Base-by-base conservation (phyloP, 2,113 vertebrate species). In the Charina bottae region DNA sequence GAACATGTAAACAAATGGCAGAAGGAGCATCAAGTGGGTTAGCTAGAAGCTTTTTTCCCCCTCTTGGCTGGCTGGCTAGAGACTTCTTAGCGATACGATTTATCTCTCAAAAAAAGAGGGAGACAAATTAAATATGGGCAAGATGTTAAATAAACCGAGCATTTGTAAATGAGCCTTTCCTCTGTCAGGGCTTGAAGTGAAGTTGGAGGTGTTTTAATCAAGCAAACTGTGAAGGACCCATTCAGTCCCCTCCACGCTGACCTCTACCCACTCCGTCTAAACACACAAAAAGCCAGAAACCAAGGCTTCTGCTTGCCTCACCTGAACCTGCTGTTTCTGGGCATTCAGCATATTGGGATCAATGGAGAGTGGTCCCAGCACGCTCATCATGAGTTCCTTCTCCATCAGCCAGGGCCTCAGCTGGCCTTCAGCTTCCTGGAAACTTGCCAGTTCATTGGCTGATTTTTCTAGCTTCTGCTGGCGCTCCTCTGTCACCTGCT, bases 311-410 rank as follows among this genome's bases (percentile, higher is more conserved):
- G 19, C 56, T 53, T 2, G 8, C 23, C 94, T 96, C 94, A 99
- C 99, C 99, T 99, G 99, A 21, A 98, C 99, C 97, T 99, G 99
- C 90, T 99, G 99, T 93, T 98, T 99, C 96, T 99, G 99, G 0
- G 99, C 99, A 6, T 96, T 99, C 92, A 99, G 98, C 99, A 99
- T 99, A 97, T 99, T 99, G 1, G 99, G 99, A 96, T 99, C 99
- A 88, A 99, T 99, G 96, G 99, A 99, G 37, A 99, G 97, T 0
- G 99, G 99, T 0, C 99, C 99, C 92, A 99, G 96, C 85, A 99
- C 99, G 0, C 99, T 99, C 99, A 99, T 99, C 99, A 99, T 99
- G 95, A 99, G 97, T 96, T 99, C 99, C 96, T 99, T 99, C 97
- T 99, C 99, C 95, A 97, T 97, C 3, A 99, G 98, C 99, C 99